Conservation (phyloP, 2,797 vertebrate species). For the Fistularia tabacaria region DNA sequence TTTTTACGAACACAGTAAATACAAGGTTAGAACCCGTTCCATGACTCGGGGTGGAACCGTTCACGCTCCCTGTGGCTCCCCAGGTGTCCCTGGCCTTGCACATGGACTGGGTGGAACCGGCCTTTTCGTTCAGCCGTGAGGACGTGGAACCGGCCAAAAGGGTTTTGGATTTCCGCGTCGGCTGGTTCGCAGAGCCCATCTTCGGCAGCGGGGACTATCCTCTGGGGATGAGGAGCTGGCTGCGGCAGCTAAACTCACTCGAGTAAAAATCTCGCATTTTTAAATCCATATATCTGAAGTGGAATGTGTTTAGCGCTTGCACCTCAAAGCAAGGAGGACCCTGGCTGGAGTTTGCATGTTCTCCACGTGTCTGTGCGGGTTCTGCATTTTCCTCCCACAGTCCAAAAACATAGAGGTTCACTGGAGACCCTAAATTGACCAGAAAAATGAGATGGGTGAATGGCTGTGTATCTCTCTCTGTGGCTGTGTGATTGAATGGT, state of each 20-base stretch:
- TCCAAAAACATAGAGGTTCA: too few relatives aligned
- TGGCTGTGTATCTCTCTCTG: too few relatives aligned
- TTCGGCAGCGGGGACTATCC: constrained; percentile 93
- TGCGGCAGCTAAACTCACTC: constrained; percentile 76
- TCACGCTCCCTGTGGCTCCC: background rate
- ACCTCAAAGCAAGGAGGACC: background rate
- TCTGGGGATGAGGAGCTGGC: constrained; percentile 85
- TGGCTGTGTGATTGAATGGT: too few relatives aligned
- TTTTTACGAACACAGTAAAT: too few relatives aligned
- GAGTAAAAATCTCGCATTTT: constrained; percentile 52
- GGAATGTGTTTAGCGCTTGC: background rate
- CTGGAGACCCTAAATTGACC: too few relatives aligned
- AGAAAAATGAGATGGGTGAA: too few relatives aligned
- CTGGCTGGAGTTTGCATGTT: too few relatives aligned
- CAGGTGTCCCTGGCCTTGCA: constrained; percentile 88
- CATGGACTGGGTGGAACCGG: constrained; percentile 93
- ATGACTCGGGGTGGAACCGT: too few relatives aligned
- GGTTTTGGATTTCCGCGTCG: constrained; percentile 86
- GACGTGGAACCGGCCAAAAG: constrained; percentile 85
- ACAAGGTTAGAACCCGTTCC: too few relatives aligned
- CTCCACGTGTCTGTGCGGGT: too few relatives aligned
- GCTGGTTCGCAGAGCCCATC: constrained; percentile 93
- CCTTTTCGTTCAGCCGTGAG: constrained; percentile 85
- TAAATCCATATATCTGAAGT: background rate
- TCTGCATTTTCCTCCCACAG: too few relatives aligned